Evolutionary conservation across 2,888 invertebrate species (phyloP).

Genomic region (Tolmerus cingulatus): DNA sequence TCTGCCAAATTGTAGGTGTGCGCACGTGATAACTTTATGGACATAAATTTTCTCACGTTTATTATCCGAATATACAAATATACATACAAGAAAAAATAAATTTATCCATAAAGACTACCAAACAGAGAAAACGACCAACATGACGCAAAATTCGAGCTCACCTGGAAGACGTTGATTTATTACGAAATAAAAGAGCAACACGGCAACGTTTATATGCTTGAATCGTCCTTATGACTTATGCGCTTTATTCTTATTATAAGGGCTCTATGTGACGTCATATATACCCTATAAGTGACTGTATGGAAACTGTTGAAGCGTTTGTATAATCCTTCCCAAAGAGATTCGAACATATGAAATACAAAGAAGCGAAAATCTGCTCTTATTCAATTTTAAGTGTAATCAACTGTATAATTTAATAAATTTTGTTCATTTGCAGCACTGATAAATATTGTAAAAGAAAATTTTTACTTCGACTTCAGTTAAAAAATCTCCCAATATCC

Average conservation of each 20-base stretch:
- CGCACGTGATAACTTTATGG: not conserved
- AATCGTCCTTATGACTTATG: not conserved
- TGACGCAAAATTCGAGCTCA: not conserved
- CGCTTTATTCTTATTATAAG: not conserved
- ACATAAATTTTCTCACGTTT: conserved; percentile 1
- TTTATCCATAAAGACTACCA: not conserved
- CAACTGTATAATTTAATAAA: not conserved
- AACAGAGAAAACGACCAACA: not conserved
- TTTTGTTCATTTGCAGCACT: not conserved
- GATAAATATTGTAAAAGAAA: not conserved
- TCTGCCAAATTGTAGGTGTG: not conserved
- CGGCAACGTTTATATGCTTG: not conserved
- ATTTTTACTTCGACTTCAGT: not conserved
- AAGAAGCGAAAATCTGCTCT: not conserved
- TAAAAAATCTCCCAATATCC: too few species aligned
- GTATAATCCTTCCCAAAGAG: not conserved
- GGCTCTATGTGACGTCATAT: not conserved
- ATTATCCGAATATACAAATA: not conserved
- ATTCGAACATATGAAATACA: not conserved
- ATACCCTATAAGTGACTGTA: not conserved
- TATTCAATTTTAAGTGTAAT: not conserved
- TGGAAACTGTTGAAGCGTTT: not conserved
- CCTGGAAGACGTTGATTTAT: not conserved
- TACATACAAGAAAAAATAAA: not conserved
- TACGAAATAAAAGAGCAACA: not conserved